These are phyloP conservation scores for Orchestes rusci DNA, from an alignment of 2,888 invertebrate species.

Conservation along the genomic window DNA sequence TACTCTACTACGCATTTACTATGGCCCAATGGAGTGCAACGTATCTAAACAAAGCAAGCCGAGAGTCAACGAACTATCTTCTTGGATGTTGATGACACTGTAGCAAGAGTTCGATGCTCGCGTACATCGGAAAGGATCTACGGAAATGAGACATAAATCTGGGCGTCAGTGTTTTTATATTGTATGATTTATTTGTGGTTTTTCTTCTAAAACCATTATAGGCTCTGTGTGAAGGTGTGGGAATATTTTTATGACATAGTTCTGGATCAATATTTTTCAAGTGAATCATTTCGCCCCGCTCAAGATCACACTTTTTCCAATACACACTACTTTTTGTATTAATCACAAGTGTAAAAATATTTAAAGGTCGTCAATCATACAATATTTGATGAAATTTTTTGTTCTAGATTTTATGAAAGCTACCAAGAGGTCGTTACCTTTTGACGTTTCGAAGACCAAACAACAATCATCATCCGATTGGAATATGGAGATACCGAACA, in stretches of 20 bases:
- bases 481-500: slow-evolving; percentile 18
- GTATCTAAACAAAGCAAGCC: slow-evolving; percentile 21
- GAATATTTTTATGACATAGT: no score
- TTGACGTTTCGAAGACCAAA: slow-evolving; percentile 17
- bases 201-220: no score
- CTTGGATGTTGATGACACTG: slow-evolving; percentile 20
- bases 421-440: slow-evolving; percentile 22
- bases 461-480: slow-evolving; percentile 18
- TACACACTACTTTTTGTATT: no score
- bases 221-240: no score
- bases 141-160: no score
- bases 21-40: slow-evolving; percentile 18
- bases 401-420: slow-evolving; percentile 24
- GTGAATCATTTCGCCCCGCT: no score
- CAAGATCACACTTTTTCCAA: no score
- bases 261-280: no score
- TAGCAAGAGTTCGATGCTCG: neutral
- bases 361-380: no score
- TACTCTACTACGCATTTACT: slow-evolving; percentile 20
- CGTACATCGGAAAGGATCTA: no score
- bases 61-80: slow-evolving; percentile 21
- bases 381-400: slow-evolving; percentile 13
- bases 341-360: no score
- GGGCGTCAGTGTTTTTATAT: no score
- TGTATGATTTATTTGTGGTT: neutral